A percentile compares a stretch with the other conserved stretches of the same genome.
phyloP scores from a whole-genome alignment of 2,888 invertebrate species.

The Eupithecia insigniata region DNA sequence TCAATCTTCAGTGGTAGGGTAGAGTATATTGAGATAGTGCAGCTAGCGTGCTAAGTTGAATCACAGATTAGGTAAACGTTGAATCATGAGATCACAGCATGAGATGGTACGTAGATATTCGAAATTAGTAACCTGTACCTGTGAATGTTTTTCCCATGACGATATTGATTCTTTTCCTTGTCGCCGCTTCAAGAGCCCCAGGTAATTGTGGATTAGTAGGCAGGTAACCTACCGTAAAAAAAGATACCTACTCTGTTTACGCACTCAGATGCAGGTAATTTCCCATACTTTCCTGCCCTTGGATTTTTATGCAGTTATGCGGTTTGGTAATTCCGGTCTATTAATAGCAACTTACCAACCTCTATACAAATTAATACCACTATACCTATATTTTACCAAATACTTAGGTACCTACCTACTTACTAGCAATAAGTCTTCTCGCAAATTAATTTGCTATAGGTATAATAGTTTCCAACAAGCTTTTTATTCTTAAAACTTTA shows the following conservation, averaged over 20 bases:
- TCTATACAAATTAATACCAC: not conserved
- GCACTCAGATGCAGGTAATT: conserved; percentile 19
- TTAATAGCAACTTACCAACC: not conserved
- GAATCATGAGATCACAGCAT: too few relatives aligned
- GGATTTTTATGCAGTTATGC: conserved; percentile 14
- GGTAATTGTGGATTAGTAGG: not conserved
- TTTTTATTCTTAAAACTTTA: too few relatives aligned
- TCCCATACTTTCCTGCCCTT: conserved; percentile 26
- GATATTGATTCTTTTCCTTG: not conserved
- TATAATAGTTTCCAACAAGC: too few relatives aligned
- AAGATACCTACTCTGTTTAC: conserved; percentile 10
- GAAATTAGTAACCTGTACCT: not conserved
- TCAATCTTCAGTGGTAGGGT: too few relatives aligned
- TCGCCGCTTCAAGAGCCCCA: not conserved
- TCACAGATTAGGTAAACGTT: too few relatives aligned
- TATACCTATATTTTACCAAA: too few relatives aligned
- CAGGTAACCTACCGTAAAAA: not conserved
- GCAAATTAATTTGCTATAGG: too few relatives aligned
- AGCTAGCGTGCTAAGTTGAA: too few relatives aligned
- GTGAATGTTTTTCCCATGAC: not conserved
- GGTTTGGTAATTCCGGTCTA: conserved; percentile 21
- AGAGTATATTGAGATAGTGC: too few relatives aligned
- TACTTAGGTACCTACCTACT: too few relatives aligned
- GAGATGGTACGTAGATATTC: not conserved
- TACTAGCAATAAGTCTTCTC: too few relatives aligned